Conservation (phyloP, 2,888 invertebrate species). For the Hylaea fasciaria region DNA sequence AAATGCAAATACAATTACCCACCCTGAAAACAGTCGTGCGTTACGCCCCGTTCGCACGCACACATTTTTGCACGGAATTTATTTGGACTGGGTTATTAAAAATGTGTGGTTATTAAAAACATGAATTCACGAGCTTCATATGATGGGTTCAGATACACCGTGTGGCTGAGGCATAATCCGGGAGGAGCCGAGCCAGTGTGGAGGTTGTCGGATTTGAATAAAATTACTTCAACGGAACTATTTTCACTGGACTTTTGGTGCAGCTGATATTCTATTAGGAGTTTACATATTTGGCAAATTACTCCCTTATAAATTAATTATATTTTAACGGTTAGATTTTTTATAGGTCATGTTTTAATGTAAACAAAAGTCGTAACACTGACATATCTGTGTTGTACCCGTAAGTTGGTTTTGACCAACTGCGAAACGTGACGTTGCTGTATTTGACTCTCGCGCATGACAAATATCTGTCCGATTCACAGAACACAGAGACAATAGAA, state of each 20-base stretch:
- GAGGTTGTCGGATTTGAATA: slow-evolving; percentile 13
- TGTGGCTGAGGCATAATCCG: slow-evolving; percentile 8
- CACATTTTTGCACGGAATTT: slow-evolving; percentile 26
- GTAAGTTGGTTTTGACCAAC: too few species aligned
- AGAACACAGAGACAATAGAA: too few species aligned
- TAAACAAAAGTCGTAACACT: too few species aligned
- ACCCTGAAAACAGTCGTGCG: slow-evolving; percentile 24
- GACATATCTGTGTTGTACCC: too few species aligned
- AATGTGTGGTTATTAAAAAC: slow-evolving; percentile 14
- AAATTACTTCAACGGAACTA: slow-evolving; percentile 5
- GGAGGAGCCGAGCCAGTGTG: not conserved
- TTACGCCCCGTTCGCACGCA: slow-evolving; percentile 15
- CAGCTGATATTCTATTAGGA: not conserved
- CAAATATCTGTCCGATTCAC: too few species aligned
- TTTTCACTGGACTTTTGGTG: not conserved
- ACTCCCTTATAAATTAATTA: too few species aligned
- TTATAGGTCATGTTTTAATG: too few species aligned
- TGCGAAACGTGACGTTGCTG: too few species aligned
- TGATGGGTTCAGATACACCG: slow-evolving; percentile 7
- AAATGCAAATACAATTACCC: slow-evolving; percentile 30
- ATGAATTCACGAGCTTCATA: slow-evolving; percentile 13
- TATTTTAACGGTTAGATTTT: too few species aligned
- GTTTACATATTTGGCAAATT: not conserved
- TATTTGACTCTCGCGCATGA: too few species aligned
- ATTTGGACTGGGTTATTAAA: not conserved